Evolutionary conservation across 2,113 vertebrate species (phyloP), one percentile per base, ranked within the genome.

Genomic region (Triplophysa rosa): DNA sequence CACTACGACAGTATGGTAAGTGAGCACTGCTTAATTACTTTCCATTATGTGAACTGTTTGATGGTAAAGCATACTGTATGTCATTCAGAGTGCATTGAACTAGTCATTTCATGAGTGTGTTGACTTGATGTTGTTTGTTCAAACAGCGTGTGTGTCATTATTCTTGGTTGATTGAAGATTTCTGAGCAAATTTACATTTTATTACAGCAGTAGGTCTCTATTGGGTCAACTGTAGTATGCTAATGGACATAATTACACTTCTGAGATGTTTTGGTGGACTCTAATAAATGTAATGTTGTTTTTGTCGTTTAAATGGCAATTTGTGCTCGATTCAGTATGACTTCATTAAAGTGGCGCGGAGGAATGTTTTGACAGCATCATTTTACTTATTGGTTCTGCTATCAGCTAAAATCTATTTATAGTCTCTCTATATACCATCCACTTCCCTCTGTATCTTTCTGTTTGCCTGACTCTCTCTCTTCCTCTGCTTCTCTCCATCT

Each of bases 1-100:
- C 91, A 96, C 93, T 95, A 95, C 85, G 95, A 97, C 92, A 97
- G 95, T 91, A 95, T 94, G 95, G 96, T 97, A 91, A 92, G 89
- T 89, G 80, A 70, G 23, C 47, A 40, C 17, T 59, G 73, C 73
- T 47, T 76, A 65, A 52, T 76, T 76, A 76, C 61, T 62, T 76
- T 47, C 59, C 37, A 24, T 62, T 75, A 47, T 49, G 8, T 47
- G 17, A 79, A 68, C 62, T n/a, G 68, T 72, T 19, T 71, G 56
- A 59, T 62, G 37, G 33, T 67, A 10, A 58, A 21, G n/a, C 54
- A 58, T 58, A n/a, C 47, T 13, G 24, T 8, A 71, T 40, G 52
- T n/a, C 58, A n/a, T 72, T 45, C 40, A 23, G 24, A 16, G 47
- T 47, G 54, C 63, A 67, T 24, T 64, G 29, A 65, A 42, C 67